phyloP scores from a whole-genome alignment of 2,888 invertebrate genomes.

The Cosmopolites sordidus region DNA sequence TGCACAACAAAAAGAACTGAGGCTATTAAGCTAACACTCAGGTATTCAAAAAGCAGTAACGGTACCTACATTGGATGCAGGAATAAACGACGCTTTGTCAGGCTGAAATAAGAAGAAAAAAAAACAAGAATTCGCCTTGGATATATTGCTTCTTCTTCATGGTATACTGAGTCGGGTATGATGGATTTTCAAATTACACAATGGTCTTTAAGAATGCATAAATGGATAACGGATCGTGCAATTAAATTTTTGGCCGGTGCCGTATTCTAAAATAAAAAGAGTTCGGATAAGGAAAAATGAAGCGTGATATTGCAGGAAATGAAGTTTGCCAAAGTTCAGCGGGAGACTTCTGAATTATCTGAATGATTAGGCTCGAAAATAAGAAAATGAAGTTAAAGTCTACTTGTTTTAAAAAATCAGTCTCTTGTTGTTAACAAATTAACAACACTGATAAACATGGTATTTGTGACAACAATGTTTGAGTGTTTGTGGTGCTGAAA shows the following conservation, averaged over 20 bases:
- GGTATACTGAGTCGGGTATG: constrained; percentile 14
- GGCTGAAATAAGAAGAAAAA: constrained; percentile 4
- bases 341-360: too few relatives aligned
- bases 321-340: background rate
- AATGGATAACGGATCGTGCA: constrained; percentile 14
- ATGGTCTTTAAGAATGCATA: constrained; percentile 20
- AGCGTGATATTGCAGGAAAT: background rate
- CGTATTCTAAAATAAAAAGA: background rate
- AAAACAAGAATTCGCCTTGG: constrained; percentile 2
- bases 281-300: background rate
- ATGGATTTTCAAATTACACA: constrained; percentile 23
- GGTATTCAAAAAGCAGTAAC: constrained; percentile 18
- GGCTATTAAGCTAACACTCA: constrained; percentile 1
- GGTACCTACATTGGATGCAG: constrained; percentile 19
- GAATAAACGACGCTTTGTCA: constrained; percentile 23
- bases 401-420: too few relatives aligned
- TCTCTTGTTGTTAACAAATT: too few relatives aligned
- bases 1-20: background rate
- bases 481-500: too few relatives aligned
- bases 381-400: too few relatives aligned
- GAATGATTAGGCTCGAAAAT: too few relatives aligned
- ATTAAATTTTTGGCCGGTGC: background rate
- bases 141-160: constrained; percentile 17
- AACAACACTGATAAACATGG: too few relatives aligned
- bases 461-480: too few relatives aligned